phyloP scores from a whole-genome alignment of 2,797 vertebrate species.

The Phalloptychus januarius region DNA sequence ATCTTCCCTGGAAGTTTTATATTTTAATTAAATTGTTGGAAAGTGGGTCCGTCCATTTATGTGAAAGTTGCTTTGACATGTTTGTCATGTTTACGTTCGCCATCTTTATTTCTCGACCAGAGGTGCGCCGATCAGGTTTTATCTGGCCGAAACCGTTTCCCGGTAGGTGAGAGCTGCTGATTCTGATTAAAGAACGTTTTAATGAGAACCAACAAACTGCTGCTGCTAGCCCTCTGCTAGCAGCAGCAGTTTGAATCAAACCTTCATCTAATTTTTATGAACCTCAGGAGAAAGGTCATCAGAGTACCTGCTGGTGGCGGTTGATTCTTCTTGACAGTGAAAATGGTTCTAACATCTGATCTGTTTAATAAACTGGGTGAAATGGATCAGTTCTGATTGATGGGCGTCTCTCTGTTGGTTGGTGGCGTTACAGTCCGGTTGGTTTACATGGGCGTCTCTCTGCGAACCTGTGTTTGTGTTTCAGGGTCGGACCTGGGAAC shows the following conservation, averaged over 20 bases:
- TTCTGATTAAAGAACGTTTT: neutral
- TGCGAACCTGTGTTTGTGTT: conserved; percentile 3
- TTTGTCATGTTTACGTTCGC: neutral
- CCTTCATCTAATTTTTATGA: neutral
- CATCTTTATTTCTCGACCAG: neutral
- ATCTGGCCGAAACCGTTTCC: neutral
- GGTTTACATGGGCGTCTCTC: neutral
- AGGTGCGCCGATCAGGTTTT: neutral
- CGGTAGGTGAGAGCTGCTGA: neutral
- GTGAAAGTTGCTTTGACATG: neutral
- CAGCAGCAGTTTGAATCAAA: neutral
- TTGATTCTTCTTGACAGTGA: neutral
- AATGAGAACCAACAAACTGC: neutral
- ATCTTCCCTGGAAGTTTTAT: neutral
- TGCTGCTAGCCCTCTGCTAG: neutral
- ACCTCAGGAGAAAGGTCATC: neutral
- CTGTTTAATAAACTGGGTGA: neutral
- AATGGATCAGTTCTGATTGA: neutral
- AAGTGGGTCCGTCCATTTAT: neutral
- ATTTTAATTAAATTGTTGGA: neutral
- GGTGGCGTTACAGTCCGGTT: neutral
- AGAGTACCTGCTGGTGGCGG: neutral
- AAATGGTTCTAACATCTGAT: neutral
- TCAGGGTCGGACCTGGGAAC: conserved; percentile 92
- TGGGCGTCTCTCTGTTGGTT: neutral